Conservation (phyloP, 1,140 invertebrate genomes). For the Popillia japonica region DNA sequence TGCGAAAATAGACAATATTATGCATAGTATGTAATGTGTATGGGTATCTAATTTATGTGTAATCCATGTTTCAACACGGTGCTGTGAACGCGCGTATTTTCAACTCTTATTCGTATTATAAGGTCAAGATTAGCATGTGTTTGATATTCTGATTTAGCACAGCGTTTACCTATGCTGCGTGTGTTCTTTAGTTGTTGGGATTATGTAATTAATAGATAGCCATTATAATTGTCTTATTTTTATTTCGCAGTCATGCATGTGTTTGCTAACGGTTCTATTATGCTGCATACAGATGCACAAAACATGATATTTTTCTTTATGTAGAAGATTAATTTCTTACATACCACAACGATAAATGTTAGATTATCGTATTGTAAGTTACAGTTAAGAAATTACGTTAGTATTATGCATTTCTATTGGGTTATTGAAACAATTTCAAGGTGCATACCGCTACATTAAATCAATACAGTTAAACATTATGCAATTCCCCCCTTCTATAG, state of each 20-base stretch:
- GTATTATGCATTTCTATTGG: too few species aligned
- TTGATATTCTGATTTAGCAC: slow-evolving; percentile 18
- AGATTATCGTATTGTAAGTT: too few species aligned
- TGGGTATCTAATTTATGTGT: neutral
- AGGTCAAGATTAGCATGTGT: slow-evolving; percentile 29
- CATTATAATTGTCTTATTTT: slow-evolving; percentile 26
- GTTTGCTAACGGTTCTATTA: neutral
- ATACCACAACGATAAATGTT: too few species aligned
- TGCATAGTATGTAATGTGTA: neutral
- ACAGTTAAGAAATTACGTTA: too few species aligned
- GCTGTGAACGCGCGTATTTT: neutral
- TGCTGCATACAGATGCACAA: neutral
- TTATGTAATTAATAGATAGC: slow-evolving; percentile 27
- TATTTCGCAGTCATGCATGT: neutral
- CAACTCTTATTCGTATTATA: slow-evolving; percentile 9
- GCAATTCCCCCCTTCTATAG: too few species aligned
- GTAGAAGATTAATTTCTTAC: too few species aligned
- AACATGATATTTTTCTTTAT: too few species aligned
- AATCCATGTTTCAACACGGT: neutral
- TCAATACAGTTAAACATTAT: too few species aligned
- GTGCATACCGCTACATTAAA: too few species aligned
- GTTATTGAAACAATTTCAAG: too few species aligned
- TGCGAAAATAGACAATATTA: slow-evolving; percentile 6
- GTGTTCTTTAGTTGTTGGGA: slow-evolving; percentile 1
- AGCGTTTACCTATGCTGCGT: neutral